A percentile compares a stretch with the other conserved stretches of the same genome.
phyloP scores from a whole-genome alignment of 2,888 invertebrate genomes.

The Conchocele bisecta region DNA sequence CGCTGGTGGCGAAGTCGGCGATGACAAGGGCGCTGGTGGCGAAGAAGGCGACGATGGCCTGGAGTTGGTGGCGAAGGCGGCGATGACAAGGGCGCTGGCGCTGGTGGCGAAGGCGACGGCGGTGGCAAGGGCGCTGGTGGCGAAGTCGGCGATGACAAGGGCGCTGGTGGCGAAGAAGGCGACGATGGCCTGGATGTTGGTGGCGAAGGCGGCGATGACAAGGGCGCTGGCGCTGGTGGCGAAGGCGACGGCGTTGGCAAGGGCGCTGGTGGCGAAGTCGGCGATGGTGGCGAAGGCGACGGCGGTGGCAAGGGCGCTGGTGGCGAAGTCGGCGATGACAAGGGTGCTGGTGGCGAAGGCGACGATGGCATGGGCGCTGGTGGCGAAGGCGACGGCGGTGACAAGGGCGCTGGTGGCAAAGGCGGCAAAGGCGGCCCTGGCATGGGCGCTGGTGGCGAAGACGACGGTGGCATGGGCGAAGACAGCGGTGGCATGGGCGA shows the following conservation, averaged over 20 bases:
- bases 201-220: constrained; percentile 12
- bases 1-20: constrained; percentile 30
- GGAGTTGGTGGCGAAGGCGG: constrained; percentile 28
- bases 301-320: constrained; percentile 25
- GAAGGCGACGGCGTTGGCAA: constrained; percentile 24
- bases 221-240: constrained; percentile 12
- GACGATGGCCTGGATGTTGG: constrained; percentile 4
- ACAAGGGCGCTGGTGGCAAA: constrained; percentile 19
- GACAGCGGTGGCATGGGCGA: constrained; percentile 18
- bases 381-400: constrained; percentile 3
- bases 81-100: too few relatives aligned
- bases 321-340: constrained; percentile 24
- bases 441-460: constrained; percentile 10
- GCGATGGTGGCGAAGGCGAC: constrained; percentile 24
- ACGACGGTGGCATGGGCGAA: constrained; percentile 10
- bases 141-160: constrained; percentile 18
- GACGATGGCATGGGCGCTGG: constrained; percentile 16
- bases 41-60: constrained; percentile 23
- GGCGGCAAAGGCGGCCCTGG: constrained; percentile 11
- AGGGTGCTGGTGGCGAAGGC: too few relatives aligned
- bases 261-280: constrained; percentile 24
- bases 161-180: constrained; percentile 13
- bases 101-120: constrained; percentile 28
- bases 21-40: constrained; percentile 28
- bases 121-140: constrained; percentile 3